These are phyloP conservation scores for Cavia porcellus DNA, from an alignment of 2,113 vertebrate genomes.

Conservation along the genomic window DNA sequence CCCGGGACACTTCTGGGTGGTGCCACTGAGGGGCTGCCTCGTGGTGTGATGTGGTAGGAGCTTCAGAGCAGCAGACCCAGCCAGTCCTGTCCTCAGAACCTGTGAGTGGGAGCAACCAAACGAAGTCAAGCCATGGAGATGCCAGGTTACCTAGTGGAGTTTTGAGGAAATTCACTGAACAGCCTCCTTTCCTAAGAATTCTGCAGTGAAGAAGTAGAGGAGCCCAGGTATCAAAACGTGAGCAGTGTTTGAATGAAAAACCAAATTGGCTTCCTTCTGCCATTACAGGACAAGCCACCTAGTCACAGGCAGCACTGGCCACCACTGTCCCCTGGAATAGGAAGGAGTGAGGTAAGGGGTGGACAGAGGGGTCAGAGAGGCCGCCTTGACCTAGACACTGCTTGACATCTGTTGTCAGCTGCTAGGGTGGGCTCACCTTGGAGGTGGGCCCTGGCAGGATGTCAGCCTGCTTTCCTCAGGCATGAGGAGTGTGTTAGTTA, in stretches of 20 bases:
- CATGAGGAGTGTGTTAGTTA: not conserved
- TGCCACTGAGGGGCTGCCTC: accelerated
- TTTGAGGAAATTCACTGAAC: not conserved
- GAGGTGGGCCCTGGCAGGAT: not conserved
- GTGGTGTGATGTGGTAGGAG: accelerated
- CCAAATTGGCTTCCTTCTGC: not conserved
- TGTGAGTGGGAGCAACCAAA: accelerated
- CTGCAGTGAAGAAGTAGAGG: not conserved
- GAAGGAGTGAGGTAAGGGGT: not conserved
- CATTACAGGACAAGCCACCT: not conserved
- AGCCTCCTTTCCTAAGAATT: no score
- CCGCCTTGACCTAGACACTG: not conserved
- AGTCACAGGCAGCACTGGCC: not conserved
- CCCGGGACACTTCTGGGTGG: not conserved
- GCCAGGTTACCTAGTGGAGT: not conserved
- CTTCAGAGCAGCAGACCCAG: not conserved
- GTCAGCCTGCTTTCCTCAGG: not conserved
- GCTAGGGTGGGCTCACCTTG: not conserved
- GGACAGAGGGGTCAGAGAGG: not conserved
- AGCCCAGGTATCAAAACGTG: not conserved
- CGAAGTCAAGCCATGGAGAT: not conserved
- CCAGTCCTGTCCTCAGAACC: not conserved
- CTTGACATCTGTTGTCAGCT: accelerated
- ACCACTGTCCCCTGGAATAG: not conserved
- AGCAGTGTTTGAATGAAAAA: not conserved